Percentiles rank a stretch among this genome's conserved stretches.
Conservation (phyloP, 2,113 vertebrate genomes). For the Vireo altiloquus region DNA sequence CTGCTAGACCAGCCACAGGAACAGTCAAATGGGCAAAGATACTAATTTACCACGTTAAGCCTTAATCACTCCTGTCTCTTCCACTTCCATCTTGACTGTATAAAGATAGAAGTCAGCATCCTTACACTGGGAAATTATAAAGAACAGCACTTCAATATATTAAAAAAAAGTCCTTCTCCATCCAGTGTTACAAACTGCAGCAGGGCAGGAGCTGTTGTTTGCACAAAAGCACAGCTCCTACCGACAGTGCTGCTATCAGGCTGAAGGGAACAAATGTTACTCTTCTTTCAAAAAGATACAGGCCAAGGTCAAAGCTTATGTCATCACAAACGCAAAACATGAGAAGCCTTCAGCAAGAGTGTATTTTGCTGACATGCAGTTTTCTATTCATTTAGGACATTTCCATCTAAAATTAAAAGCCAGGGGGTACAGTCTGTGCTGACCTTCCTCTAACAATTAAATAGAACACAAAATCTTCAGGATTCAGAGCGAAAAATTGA, state of each 20-base stretch:
- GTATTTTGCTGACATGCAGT: slow-evolving; percentile 50
- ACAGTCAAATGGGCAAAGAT: not conserved
- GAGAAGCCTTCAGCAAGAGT: slow-evolving; percentile 60
- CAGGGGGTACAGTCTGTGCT: slow-evolving; percentile 36
- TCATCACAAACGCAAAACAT: slow-evolving; percentile 60
- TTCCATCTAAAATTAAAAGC: slow-evolving; percentile 48
- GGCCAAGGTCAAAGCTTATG: slow-evolving; percentile 65
- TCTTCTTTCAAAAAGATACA: slow-evolving; percentile 12
- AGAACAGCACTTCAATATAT: not conserved
- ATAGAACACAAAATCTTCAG: slow-evolving; percentile 43
- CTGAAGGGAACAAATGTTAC: slow-evolving; percentile 30
- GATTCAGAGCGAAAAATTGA: not conserved
- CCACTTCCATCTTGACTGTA: not conserved
- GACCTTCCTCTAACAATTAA: slow-evolving; percentile 65
- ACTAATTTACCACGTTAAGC: not conserved
- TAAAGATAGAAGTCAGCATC: not conserved
- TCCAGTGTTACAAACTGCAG: not conserved
- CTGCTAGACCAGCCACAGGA: not conserved
- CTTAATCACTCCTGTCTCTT: not conserved
- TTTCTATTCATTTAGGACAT: slow-evolving; percentile 51
- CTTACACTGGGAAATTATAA: not conserved
- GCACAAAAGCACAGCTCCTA: not conserved
- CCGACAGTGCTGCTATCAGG: not conserved
- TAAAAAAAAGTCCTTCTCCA: not conserved
- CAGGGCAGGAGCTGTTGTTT: not conserved